Base-by-base conservation (phyloP, 2,113 vertebrate genomes). In the Caranx ignobilis region DNA sequence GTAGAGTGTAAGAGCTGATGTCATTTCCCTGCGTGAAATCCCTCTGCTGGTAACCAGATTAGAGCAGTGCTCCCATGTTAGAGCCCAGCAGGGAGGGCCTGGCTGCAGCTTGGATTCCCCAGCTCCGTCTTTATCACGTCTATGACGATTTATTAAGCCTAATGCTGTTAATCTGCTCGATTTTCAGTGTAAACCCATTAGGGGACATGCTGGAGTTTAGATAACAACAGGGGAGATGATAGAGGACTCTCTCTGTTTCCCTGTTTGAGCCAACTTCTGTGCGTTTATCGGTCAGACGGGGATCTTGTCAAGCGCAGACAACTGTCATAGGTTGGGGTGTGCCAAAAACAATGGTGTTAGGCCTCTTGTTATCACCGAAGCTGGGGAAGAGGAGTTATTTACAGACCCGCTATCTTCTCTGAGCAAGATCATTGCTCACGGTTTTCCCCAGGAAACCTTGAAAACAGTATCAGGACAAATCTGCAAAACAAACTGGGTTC, bases 131-230 rank as follows among this genome's bases (percentile, higher is more conserved):
- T 78, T 88, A 79, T 84, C 87, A 71, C 50, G 15, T 60, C 84
- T 75, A 64, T 85, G 87, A 89, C 80, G 91, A 93, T 92, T 88
- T 87, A 92, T 90, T 80, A 83, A 85, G 56, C 60, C 72, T 88
- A 85, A 92, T 89, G 80, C 86, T 71, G 56, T 87, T 92, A 92
- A 94, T 91, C 93, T 90, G 76, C 75, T 67, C 75, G 75, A 85
- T 92, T 90, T 82, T 61, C 77, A 82, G 71, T 84, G 86, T 92
- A 94, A 92, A 87, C 79, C 89, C 87, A 91, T 94, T 87, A 85
- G 75, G n/a, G 73, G 66, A 84, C 83, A 82, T 71, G 74, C 72
- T 82, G 75, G 75, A 75, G 69, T 60, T 62, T 67, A 77, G 90
- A 92, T 84, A 91, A 79, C 13, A 0, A 67, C 71, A n/a, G 35